phyloP scores from a whole-genome alignment of 2,113 vertebrate species.

The Poecilia latipinna region DNA sequence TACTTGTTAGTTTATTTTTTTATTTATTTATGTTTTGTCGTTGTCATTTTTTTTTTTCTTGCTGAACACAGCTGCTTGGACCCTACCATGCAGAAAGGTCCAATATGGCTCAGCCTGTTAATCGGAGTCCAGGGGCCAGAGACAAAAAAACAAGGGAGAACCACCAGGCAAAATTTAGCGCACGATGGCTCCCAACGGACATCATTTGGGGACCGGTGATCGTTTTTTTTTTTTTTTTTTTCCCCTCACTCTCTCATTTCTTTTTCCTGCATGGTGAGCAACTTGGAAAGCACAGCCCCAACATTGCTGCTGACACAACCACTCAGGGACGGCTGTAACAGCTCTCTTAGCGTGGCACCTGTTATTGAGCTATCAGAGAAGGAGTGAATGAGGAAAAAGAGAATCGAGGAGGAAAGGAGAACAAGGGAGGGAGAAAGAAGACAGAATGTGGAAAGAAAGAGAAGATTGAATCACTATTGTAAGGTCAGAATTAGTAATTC shows the following conservation, averaged over 20 bases:
- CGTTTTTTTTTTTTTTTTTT: conserved; percentile 38
- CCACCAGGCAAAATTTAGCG: conserved; percentile 70
- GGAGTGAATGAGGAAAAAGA: conserved; percentile 18
- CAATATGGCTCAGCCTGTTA: conserved; percentile 76
- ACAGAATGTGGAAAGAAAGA: conserved; percentile 51
- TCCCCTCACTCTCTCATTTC: conserved; percentile 50
- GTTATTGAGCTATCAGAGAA: conserved; percentile 79
- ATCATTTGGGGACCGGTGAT: conserved; percentile 72
- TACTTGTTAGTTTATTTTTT: conserved; percentile 74
- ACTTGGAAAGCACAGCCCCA: conserved; percentile 76
- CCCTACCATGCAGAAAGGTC: conserved; percentile 76
- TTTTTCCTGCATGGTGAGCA: conserved; percentile 81
- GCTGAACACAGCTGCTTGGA: conserved; percentile 73
- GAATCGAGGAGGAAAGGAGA: conserved; percentile 23
- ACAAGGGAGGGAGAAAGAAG: conserved; percentile 12
- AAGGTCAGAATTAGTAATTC: conserved; percentile 82
- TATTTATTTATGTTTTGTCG: conserved; percentile 70
- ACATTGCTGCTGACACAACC: conserved; percentile 84
- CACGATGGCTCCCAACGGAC: conserved; percentile 77
- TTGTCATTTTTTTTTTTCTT: conserved; percentile 76
- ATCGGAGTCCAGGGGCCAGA: conserved; percentile 76
- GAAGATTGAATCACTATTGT: conserved; percentile 83
- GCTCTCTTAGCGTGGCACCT: conserved; percentile 86
- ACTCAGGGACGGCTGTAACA: conserved; percentile 80
- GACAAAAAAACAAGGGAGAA: conserved; percentile 70